Evolutionary conservation across 2,113 vertebrate genomes (phyloP), one percentile per base, ranked within the genome.

Genomic region (Podiceps cristatus): DNA sequence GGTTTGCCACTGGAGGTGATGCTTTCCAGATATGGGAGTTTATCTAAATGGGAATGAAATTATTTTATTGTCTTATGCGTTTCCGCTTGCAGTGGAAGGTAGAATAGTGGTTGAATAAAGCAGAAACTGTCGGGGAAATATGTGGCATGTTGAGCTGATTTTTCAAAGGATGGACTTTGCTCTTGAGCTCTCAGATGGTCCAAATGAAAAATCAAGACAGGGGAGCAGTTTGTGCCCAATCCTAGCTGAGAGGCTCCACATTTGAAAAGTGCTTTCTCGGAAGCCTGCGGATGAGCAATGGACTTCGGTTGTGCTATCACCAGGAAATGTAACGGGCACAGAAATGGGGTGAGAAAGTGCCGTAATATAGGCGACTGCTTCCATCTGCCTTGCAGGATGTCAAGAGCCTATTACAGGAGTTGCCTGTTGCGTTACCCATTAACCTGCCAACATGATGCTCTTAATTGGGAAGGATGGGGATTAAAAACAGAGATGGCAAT

Each of bases 121-220:
- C 55, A 52, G 86, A 55, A 60, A 27, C 64, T 27, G 23, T 7
- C 52, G 49, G 37, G 52, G 35, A 64, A 81, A 31, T 60, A 52
- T 1, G 31, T 37, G 64, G 18, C 1, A 4, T 0, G 0, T 31
- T 5, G 64, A 75, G 55, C 49, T 80, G 1, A 13, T 45, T 76
- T 75, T 59, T 71, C 59, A 18, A 52, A 56, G 37, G 40, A 11
- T 17, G 71, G 23, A 24, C 29, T 74, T 72, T 8, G 31, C 35
- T 27, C 59, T 59, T 10, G 7, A 78, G 72, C 42, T 86, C 59
- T 83, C 5, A 5, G 47, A 16, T 42, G 44, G 8, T 47, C 59
- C 13, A 13, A 18, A 50, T 2, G 6, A 3, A 12, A 55, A 40
- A 42, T 5, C 0, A 1, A 52, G 40, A 16, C 0, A 1, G 44